Percentiles rank a stretch among this genome's conserved stretches.
These are phyloP conservation scores for Poliocrania exsul DNA, from an alignment of 2,797 vertebrate genomes.

Conservation along the genomic window DNA sequence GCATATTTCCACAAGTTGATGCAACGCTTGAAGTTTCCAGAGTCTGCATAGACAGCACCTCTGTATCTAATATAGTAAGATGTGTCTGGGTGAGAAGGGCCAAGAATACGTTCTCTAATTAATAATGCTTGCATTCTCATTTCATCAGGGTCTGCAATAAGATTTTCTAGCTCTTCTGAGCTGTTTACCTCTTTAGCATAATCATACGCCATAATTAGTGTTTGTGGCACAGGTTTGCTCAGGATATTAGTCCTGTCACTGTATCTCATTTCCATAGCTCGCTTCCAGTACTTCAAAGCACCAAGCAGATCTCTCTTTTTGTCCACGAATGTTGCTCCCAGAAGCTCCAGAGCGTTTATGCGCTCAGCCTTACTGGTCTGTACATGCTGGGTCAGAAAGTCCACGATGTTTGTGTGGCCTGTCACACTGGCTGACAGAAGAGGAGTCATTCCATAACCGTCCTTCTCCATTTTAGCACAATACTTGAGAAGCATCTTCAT, in stretches of 20 bases:
- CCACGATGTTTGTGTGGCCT: conserved; percentile 97
- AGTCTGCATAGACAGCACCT: conserved; percentile 97
- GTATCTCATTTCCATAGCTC: conserved; percentile 96
- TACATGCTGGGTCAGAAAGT: conserved; percentile 91
- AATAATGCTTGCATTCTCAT: conserved; percentile 99
- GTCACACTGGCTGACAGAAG: conserved; percentile 97
- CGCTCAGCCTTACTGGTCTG: conserved; percentile 90
- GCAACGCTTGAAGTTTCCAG: conserved; percentile 97
- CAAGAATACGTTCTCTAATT: conserved; percentile 95
- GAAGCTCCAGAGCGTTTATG: conserved; percentile 93
- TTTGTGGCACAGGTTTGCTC: conserved; percentile 90
- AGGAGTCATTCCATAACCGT: conserved; percentile 97
- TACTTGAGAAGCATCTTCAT: conserved; percentile 97
- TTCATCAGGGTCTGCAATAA: conserved; percentile 97
- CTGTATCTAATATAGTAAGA: conserved; percentile 98
- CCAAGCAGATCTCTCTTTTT: conserved; percentile 97
- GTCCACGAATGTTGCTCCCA: conserved; percentile 97
- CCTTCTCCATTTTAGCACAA: conserved; percentile 97
- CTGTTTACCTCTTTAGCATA: conserved; percentile 94
- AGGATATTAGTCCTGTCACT: conserved; percentile 87
- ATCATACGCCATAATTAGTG: conserved; percentile 95
- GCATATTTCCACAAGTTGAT: conserved; percentile 99
- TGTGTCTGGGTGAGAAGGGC: conserved; percentile 96
- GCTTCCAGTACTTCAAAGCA: conserved; percentile 97
- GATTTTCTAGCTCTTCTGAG: conserved; percentile 90